Conservation (phyloP, 2,797 vertebrate genomes). For the Spea hammondii region DNA sequence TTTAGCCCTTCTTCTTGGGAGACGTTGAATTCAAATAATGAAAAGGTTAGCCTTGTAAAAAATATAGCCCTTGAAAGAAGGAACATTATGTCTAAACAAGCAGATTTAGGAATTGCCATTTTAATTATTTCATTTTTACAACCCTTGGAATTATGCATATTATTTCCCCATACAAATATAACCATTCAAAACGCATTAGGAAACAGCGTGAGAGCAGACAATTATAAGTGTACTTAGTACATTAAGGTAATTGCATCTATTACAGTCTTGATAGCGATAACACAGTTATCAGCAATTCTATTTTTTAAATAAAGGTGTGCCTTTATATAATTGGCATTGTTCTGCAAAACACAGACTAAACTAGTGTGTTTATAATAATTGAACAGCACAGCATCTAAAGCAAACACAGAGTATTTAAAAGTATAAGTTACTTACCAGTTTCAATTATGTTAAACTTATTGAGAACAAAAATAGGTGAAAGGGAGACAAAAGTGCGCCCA, state of each 20-base stretch:
- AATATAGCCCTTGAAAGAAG: constrained; percentile 19
- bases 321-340: neutral
- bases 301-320: constrained; percentile 9
- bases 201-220: constrained; percentile 46
- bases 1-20: constrained; percentile 27
- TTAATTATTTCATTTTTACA: constrained; percentile 46
- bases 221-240: constrained; percentile 27
- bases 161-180: constrained; percentile 51
- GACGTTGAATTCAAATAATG: constrained; percentile 23
- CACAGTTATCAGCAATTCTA: constrained; percentile 13
- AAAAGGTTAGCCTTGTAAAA: constrained; percentile 6
- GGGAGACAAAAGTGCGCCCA: too few species aligned
- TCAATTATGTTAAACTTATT: too few species aligned
- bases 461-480: too few species aligned
- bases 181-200: constrained; percentile 49
- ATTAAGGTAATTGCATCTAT: constrained; percentile 49
- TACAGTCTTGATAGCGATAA: constrained; percentile 20
- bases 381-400: too few species aligned
- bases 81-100: constrained; percentile 2
- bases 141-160: constrained; percentile 34
- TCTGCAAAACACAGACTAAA: neutral
- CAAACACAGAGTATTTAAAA: too few species aligned
- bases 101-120: constrained; percentile 13
- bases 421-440: too few species aligned
- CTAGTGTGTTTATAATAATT: neutral